Evolutionary conservation across 2,888 invertebrate genomes (phyloP).

Genomic region (Drosophila eohydei): DNA sequence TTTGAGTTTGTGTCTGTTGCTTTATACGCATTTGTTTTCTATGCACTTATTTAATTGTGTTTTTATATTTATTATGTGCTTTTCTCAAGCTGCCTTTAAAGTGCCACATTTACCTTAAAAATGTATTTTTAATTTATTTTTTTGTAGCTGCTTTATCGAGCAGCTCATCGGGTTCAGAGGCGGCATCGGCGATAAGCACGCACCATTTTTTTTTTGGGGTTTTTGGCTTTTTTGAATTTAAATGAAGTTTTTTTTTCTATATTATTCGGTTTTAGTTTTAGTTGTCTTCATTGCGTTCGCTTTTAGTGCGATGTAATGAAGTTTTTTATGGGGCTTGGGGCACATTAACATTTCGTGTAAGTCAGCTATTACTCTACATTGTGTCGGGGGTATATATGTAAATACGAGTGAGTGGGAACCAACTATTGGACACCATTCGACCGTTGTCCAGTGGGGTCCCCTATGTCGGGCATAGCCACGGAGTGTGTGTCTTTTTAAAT

Average conservation of each 20-base stretch:
- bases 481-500: conserved; percentile 23
- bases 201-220: conserved; percentile 61
- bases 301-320: conserved; percentile 77
- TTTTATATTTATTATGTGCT: conserved; percentile 79
- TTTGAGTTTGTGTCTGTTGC: conserved; percentile 25
- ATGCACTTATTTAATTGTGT: conserved; percentile 79
- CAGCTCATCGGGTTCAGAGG: conserved; percentile 65
- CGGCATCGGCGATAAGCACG: conserved; percentile 72
- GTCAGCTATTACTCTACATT: conserved; percentile 43
- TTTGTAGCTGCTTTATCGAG: conserved; percentile 75
- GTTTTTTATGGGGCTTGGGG: conserved; percentile 58
- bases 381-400: background rate
- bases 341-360: conserved; percentile 52
- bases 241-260: conserved; percentile 63
- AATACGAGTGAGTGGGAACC: background rate
- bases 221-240: conserved; percentile 74
- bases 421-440: background rate
- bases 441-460: background rate
- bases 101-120: conserved; percentile 79
- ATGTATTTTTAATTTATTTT: conserved; percentile 82
- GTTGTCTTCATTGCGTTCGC: conserved; percentile 55
- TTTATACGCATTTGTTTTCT: conserved; percentile 61
- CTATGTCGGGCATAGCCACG: background rate
- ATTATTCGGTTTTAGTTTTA: conserved; percentile 53
- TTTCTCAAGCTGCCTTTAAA: conserved; percentile 70